Evolutionary conservation across 2,797 vertebrate species (phyloP).

Genomic region (Galagoides demidoff): DNA sequence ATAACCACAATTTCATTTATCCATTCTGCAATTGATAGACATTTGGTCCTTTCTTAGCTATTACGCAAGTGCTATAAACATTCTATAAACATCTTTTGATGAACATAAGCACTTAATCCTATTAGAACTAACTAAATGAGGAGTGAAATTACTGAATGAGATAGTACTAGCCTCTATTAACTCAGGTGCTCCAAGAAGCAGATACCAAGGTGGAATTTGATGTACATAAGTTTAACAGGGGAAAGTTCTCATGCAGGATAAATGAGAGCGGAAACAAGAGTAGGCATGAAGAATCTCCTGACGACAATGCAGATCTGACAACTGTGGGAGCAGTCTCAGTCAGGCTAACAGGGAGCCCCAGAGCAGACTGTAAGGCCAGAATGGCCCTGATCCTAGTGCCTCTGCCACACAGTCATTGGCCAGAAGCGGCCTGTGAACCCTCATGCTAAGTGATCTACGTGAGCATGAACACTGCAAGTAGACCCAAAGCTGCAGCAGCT

Average conservation of each 20-base stretch:
- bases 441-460: not conserved
- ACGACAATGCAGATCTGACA: not conserved
- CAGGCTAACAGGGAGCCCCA: not conserved
- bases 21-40: not conserved
- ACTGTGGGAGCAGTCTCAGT: not conserved
- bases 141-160: not conserved
- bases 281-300: not conserved
- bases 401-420: not conserved
- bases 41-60: constrained; percentile 4
- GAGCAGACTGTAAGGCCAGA: not conserved
- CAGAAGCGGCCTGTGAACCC: not conserved
- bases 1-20: constrained; percentile 11
- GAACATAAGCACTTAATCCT: not conserved
- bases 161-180: not conserved
- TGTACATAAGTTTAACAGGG: not conserved
- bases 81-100: not conserved
- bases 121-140: not conserved
- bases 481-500: not conserved
- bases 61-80: not conserved
- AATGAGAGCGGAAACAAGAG: not conserved
- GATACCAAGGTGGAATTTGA: not conserved
- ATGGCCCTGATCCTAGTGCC: not conserved
- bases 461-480: too few relatives aligned
- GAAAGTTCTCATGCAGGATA: not conserved
- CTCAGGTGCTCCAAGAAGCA: not conserved